These are phyloP conservation scores for Malurus alboscapulatus DNA, from an alignment of 2,113 vertebrate species.

Conservation along the genomic window DNA sequence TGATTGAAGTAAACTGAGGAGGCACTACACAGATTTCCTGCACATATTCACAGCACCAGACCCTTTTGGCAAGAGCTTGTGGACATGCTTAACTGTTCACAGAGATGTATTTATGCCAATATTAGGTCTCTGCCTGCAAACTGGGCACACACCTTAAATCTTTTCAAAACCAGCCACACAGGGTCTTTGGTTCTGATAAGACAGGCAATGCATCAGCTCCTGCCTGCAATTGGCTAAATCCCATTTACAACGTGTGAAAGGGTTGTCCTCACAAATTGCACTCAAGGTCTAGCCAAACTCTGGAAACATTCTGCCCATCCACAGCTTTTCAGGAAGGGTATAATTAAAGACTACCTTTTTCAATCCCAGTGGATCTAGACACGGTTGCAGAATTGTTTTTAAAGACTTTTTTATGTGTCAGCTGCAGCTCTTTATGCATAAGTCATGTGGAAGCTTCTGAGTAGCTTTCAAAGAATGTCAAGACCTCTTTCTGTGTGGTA, in stretches of 20 bases:
- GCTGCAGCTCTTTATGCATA: not conserved
- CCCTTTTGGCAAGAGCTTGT: not conserved
- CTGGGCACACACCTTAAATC: accelerated
- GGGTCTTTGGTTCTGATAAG: not conserved
- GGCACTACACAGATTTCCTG: not conserved
- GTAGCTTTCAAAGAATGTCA: not conserved
- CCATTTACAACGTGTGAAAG: not conserved
- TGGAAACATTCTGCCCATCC: not conserved
- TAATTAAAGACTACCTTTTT: not conserved
- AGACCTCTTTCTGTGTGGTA: not conserved
- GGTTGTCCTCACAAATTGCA: not conserved
- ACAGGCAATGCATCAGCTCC: not conserved
- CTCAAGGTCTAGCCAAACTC: not conserved
- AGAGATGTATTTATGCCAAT: not conserved
- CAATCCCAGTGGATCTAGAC: not conserved
- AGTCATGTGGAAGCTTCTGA: not conserved
- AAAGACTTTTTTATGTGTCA: not conserved
- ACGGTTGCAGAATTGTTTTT: not conserved
- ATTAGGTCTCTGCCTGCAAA: not conserved
- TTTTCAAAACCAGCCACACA: not conserved
- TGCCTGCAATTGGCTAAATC: not conserved
- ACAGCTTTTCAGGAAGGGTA: not conserved
- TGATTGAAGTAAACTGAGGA: not conserved
- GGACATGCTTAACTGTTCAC: not conserved
- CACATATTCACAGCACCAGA: not conserved